phyloP scores from a whole-genome alignment of 2,113 vertebrate genomes.

The Arenaria interpres region DNA sequence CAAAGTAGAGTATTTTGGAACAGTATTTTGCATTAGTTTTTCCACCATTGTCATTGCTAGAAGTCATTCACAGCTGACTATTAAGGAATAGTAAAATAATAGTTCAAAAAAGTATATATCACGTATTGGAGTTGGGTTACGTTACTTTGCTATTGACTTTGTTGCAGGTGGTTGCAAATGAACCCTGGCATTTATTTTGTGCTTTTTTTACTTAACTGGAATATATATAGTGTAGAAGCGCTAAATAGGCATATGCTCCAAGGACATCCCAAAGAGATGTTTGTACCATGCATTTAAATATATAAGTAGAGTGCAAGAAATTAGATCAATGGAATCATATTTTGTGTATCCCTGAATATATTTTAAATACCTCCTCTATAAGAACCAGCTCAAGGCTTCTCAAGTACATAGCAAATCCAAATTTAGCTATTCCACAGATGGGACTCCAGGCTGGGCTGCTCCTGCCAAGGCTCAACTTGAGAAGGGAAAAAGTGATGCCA shows the following conservation, averaged over 20 bases:
- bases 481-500: neutral
- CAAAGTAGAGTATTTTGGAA: neutral
- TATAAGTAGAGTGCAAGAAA: neutral
- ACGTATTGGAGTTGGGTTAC: neutral
- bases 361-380: neutral
- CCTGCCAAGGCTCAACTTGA: neutral
- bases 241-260: neutral
- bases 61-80: neutral
- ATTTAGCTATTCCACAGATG: neutral
- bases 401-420: neutral
- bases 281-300: neutral
- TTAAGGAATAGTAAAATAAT: neutral
- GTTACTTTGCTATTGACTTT: neutral
- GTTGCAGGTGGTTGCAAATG: neutral
- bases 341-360: neutral
- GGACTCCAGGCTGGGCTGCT: neutral
- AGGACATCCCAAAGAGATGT: neutral
- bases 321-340: neutral
- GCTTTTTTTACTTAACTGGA: fast-evolving
- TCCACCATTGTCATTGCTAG: neutral
- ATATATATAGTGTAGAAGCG: neutral
- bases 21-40: neutral
- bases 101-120: neutral
- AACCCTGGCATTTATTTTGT: neutral
- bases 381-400: neutral